Evolutionary conservation across 2,113 vertebrate genomes (phyloP).

Genomic region (Entelurus aequoreus): DNA sequence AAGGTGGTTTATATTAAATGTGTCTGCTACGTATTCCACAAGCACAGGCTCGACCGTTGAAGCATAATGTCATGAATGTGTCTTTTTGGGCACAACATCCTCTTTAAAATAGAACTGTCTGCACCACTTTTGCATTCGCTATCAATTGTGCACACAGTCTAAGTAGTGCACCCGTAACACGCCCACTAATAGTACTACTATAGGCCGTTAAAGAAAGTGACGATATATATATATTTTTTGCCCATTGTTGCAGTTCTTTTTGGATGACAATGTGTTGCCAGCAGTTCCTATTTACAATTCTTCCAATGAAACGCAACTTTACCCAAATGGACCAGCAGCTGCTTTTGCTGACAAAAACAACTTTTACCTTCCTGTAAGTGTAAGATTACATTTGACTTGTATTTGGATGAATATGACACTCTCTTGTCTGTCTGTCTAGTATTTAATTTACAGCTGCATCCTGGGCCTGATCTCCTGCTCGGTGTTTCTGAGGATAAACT

Average conservation of each 20-base stretch:
- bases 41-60: too few relatives aligned
- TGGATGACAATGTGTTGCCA: constrained; percentile 71
- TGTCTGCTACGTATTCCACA: too few relatives aligned
- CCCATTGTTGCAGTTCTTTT: constrained; percentile 81
- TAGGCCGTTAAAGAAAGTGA: neutral
- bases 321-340: constrained; percentile 65
- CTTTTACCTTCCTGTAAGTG: constrained; percentile 94
- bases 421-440: constrained; percentile 68
- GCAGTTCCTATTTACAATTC: constrained; percentile 72
- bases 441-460: constrained; percentile 97
- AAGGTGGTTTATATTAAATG: too few relatives aligned
- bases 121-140: too few relatives aligned
- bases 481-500: constrained; percentile 94
- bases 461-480: constrained; percentile 94
- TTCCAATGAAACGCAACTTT: constrained; percentile 78
- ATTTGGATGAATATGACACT: constrained; percentile 2
- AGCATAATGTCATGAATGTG: too few relatives aligned
- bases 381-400: neutral
- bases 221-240: constrained; percentile 8
- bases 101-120: too few relatives aligned
- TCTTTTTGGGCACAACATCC: too few relatives aligned
- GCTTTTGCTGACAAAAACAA: constrained; percentile 77
- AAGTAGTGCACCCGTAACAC: too few relatives aligned
- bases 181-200: too few relatives aligned
- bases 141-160: too few relatives aligned